Percentiles rank a stretch among this genome's conserved stretches.
Conservation (phyloP, 2,797 vertebrate genomes). For the Coregonus sp. region DNA sequence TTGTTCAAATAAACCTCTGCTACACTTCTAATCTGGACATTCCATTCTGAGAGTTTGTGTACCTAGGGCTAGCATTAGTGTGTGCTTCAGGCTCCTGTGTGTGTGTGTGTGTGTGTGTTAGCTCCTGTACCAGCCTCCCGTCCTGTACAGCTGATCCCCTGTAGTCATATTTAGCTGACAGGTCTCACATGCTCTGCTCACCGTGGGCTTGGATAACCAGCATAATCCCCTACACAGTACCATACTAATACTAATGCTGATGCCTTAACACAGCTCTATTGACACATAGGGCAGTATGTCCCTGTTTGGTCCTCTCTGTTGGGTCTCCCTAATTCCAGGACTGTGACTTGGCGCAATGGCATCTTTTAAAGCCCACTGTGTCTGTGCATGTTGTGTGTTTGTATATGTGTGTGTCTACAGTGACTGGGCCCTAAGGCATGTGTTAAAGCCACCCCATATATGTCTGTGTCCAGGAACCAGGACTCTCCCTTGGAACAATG, state of each 20-base stretch:
- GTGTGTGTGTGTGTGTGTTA: slow-evolving; percentile 9
- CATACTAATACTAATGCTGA: slow-evolving; percentile 19
- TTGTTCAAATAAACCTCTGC: slow-evolving; percentile 9
- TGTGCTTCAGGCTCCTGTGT: background rate
- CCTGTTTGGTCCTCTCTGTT: slow-evolving; percentile 55
- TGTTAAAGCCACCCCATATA: slow-evolving; percentile 59
- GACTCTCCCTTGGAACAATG: slow-evolving; percentile 53
- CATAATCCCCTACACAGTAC: slow-evolving; percentile 51
- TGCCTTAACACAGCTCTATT: background rate
- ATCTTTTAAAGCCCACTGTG: slow-evolving; percentile 62
- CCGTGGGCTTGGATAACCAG: slow-evolving; percentile 59
- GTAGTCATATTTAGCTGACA: slow-evolving; percentile 51
- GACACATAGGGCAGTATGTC: slow-evolving; percentile 34
- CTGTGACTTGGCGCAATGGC: slow-evolving; percentile 29
- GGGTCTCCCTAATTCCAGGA: slow-evolving; percentile 8
- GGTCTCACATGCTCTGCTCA: slow-evolving; percentile 34
- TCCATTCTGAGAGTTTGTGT: background rate
- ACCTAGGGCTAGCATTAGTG: background rate
- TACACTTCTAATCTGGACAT: background rate
- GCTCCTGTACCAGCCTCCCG: slow-evolving; percentile 46
- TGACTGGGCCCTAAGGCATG: slow-evolving; percentile 63
- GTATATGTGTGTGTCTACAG: background rate
- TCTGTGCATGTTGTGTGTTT: background rate
- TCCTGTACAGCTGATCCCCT: slow-evolving; percentile 61
- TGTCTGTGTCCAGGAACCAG: slow-evolving; percentile 55